Base-by-base conservation (phyloP, 2,797 vertebrate genomes). In the Chaenodraco wilsoni region DNA sequence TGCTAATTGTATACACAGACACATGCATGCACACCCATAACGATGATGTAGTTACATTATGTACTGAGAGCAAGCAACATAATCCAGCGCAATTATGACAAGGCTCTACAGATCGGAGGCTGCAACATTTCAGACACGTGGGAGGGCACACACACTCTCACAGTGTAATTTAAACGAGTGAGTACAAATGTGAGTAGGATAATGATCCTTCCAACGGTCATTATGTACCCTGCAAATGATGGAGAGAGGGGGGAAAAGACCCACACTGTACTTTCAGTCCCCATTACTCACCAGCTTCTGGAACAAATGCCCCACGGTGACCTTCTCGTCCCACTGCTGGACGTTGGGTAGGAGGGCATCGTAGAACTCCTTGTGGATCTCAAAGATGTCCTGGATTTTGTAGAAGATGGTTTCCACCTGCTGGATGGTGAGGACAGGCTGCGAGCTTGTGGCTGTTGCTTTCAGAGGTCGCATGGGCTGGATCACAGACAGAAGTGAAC, bases 381-480 rank as follows among this genome's bases (percentile, higher is more conserved):
- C 96, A 0, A 96, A 98, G 86, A 99, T 98, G 86, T 99, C 97
- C 89, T 99, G 97, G 88, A 99, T 96, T 93, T 98, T 99, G 91
- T 97, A 99, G 93, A 99, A 99, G 91, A 99, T 99, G 3, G 96
- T 99, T 78, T 99, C 97, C 0, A 99, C 95, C 89, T 99, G 98
- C 91, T 98, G 96, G 85, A 96, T 93, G 81, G 96, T 98, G 64
- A 99, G 94, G 69, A 99, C 97, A 0, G 98, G 98, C 92, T 99
- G 98, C 0, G 98, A 99, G 5, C 96, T 96, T 12, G 97, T 98
- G 78, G 97, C 97, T 0, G 98, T 96, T 73, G 97, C 98, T 91
- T 97, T 99, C 70, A 99, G 92, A 0, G 98, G 98, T 69, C 96
- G 97, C 96, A 99, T 98, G 58, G 98, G 98, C 98, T 99, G 91